Conservation (phyloP, 2,797 vertebrate species). For the Paedocypris micromegethes region DNA sequence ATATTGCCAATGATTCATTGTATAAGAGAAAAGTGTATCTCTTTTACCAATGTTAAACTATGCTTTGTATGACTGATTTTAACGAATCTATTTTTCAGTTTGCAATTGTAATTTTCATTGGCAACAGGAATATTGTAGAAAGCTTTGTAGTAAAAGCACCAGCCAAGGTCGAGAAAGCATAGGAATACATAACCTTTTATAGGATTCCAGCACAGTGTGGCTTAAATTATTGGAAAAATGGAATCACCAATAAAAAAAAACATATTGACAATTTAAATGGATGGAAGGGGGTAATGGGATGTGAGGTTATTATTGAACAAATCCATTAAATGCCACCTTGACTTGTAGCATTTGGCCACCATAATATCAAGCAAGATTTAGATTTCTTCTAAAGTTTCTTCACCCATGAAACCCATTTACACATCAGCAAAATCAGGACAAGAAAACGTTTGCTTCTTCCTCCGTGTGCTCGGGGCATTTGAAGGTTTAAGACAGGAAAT, state of each 20-base stretch:
- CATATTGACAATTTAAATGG: constrained; percentile 4
- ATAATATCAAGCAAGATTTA: not conserved
- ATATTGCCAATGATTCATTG: no score
- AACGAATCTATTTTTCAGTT: no score
- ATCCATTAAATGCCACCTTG: constrained; percentile 1
- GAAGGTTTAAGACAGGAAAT: constrained; percentile 35
- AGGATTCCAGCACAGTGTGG: not conserved
- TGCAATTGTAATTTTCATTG: no score
- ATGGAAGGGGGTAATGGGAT: not conserved
- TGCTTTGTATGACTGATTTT: no score
- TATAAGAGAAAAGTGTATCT: no score
- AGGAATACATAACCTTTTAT: not conserved
- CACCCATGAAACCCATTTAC: no score
- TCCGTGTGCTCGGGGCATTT: constrained; percentile 30
- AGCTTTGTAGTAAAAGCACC: no score
- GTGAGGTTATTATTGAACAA: not conserved
- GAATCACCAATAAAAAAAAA: not conserved
- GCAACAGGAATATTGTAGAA: no score
- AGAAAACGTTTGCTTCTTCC: constrained; percentile 1
- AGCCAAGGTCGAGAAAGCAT: no score
- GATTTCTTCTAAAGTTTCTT: no score
- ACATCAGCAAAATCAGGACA: not conserved
- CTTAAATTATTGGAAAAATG: not conserved
- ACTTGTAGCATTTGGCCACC: not conserved
- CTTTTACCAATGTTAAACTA: no score